Evolutionary conservation across 2,113 vertebrate genomes (phyloP).

Genomic region (Lichenostomus cassidix): DNA sequence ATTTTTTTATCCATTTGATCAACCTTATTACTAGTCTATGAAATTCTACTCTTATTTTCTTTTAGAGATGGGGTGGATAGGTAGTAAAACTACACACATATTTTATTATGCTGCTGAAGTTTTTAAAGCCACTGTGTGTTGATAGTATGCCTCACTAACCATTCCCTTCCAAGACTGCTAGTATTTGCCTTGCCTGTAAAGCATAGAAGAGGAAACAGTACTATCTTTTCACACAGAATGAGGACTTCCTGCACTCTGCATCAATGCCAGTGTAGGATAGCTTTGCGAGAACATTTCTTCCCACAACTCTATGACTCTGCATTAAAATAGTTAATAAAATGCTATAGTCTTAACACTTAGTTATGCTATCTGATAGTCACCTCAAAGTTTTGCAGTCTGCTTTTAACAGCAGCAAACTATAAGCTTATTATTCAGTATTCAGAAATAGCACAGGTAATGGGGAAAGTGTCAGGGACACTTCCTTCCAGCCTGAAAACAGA

Average conservation of each 20-base stretch:
- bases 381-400: not conserved
- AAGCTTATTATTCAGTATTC: not conserved
- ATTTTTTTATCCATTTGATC: not conserved
- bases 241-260: not conserved
- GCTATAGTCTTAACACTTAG: not conserved
- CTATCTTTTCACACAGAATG: not conserved
- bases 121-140: not conserved
- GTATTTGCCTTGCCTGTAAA: not conserved
- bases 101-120: not conserved
- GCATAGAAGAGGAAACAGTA: not conserved
- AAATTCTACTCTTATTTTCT: not conserved
- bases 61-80: not conserved
- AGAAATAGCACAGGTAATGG: not conserved
- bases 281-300: not conserved
- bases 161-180: not conserved
- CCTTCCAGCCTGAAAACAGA: not conserved
- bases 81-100: not conserved
- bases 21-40: not conserved
- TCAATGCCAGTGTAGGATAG: not conserved
- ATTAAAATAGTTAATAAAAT: not conserved
- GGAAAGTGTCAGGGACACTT: not conserved
- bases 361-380: not conserved
- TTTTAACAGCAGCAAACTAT: not conserved
- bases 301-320: not conserved
- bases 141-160: not conserved